Evolutionary conservation across 1,140 invertebrate species (phyloP), one percentile per base, ranked within the genome.

Genomic region (Marisa cornuarietis): DNA sequence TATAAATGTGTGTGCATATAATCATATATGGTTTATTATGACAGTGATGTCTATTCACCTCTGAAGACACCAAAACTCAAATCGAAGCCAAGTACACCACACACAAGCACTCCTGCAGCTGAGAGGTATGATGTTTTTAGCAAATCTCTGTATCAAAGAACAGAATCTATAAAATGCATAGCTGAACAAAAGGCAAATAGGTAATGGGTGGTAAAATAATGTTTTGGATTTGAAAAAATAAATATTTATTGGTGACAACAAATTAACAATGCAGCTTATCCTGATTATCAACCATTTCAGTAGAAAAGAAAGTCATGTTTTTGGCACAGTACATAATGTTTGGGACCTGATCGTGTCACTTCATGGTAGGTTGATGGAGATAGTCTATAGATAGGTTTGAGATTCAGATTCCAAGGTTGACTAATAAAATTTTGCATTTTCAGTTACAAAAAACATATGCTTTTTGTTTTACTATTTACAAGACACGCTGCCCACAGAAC

Each of bases 21-120:
- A n/a, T 42, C 6, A 42, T 42, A 42, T 42, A 42, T 42, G 31
- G 31, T 42, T 42, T 42, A 42, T 42, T 42, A 0, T 42, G 74
- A 77, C 18, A 65, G 49, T 13, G 76, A 68, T 22, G 76, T 63
- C 13, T 77, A 77, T 65, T 77, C 76, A 68, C 76, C 76, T 9
- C 49, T 77, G 42, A 77, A 68, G 76, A 77, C 76, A 11, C 76
- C 76, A 6, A 31, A 24, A n/a, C 58, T 77, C 42, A 49, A 63
- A 1, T 14, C 51, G 16, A 77, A 68, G 51, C 76, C 65, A 51
- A 20, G 13, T 9, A 77, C 76, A 3, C 76, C 76, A 10, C 18
- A 18, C 63, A 77, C 76, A n/a, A n/a, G 26, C 1, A 8, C 65
- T 13, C 65, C 22, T n/a, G n/a, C 62, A 18, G 31, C 16, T 58